Percentiles rank a stretch among this genome's conserved stretches.
These are phyloP conservation scores for Gonioctena quinquepunctata DNA, from an alignment of 1,140 invertebrate species.

Conservation along the genomic window DNA sequence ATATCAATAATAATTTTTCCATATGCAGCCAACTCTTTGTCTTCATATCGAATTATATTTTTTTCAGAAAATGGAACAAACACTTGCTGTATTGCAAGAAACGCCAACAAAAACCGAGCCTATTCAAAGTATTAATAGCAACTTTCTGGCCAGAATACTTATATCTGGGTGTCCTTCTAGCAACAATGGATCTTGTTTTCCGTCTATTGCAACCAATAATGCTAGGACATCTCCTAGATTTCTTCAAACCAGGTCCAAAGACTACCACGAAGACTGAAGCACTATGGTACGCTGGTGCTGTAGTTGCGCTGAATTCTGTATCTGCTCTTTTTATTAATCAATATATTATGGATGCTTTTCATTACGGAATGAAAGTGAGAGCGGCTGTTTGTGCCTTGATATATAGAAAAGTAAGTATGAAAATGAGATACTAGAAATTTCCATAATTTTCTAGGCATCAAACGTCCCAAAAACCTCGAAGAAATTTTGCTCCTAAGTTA, in stretches of 20 bases:
- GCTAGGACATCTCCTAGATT: constrained; percentile 60
- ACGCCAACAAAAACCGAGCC: constrained; percentile 46
- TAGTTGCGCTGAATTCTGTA: constrained; percentile 60
- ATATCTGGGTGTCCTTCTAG: constrained; percentile 41
- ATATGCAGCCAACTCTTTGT: too few species aligned
- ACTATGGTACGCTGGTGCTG: constrained; percentile 62
- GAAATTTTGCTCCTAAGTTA: too few species aligned
- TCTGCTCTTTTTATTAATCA: constrained; percentile 64
- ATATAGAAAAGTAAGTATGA: constrained; percentile 64
- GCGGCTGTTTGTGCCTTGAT: constrained; percentile 69
- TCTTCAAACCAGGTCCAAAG: constrained; percentile 53
- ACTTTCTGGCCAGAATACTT: constrained; percentile 57
- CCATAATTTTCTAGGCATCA: too few species aligned
- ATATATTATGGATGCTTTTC: constrained; percentile 63
- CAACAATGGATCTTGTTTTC: constrained; percentile 45
- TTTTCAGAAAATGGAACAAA: constrained; percentile 52
- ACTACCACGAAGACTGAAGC: constrained; percentile 56
- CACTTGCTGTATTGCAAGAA: constrained; percentile 51
- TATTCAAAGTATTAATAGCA: constrained; percentile 52
- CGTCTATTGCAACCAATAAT: constrained; percentile 58
- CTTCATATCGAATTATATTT: not conserved
- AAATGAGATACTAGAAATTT: not conserved
- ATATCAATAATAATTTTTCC: too few species aligned
- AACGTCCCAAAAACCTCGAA: too few species aligned
- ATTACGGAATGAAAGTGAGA: constrained; percentile 64